Evolutionary conservation across 2,113 vertebrate species (phyloP).

Genomic region (Phaetusa simplex): DNA sequence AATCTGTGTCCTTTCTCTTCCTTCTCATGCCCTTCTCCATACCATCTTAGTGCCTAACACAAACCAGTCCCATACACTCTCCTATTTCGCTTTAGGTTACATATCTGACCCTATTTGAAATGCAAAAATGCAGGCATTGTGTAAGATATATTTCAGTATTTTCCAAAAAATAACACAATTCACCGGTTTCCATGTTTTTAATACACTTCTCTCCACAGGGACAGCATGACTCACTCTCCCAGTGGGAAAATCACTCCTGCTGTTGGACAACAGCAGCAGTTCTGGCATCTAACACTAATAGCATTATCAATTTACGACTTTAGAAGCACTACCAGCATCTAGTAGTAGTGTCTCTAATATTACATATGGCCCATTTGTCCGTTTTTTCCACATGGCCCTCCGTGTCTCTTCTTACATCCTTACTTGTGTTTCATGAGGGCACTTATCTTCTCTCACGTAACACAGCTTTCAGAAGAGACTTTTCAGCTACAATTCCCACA

Average conservation of each 20-base stretch:
- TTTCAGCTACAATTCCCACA: not conserved
- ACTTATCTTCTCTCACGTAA: not conserved
- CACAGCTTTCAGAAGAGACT: not conserved
- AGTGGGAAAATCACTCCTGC: constrained; percentile 49
- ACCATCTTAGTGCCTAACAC: not conserved
- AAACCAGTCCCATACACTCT: not conserved
- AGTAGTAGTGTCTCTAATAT: not conserved
- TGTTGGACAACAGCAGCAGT: constrained; percentile 26
- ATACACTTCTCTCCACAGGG: constrained; percentile 48
- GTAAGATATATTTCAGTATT: constrained; percentile 29
- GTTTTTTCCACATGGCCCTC: not conserved
- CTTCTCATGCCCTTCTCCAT: not conserved
- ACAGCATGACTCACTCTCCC: constrained; percentile 51
- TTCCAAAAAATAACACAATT: constrained; percentile 48
- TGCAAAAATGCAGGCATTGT: not conserved
- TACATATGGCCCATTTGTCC: constrained; percentile 39
- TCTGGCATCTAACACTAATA: constrained; percentile 51
- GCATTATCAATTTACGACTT: constrained; percentile 59
- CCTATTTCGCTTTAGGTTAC: not conserved
- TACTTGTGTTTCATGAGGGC: constrained; percentile 7
- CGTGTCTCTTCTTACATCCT: not conserved
- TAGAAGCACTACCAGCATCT: constrained; percentile 42
- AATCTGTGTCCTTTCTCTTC: not conserved
- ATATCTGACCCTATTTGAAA: not conserved
- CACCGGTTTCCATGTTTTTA: constrained; percentile 35